Evolutionary conservation across 2,888 invertebrate species (phyloP).

Genomic region (Acanthosepion pharaonis): DNA sequence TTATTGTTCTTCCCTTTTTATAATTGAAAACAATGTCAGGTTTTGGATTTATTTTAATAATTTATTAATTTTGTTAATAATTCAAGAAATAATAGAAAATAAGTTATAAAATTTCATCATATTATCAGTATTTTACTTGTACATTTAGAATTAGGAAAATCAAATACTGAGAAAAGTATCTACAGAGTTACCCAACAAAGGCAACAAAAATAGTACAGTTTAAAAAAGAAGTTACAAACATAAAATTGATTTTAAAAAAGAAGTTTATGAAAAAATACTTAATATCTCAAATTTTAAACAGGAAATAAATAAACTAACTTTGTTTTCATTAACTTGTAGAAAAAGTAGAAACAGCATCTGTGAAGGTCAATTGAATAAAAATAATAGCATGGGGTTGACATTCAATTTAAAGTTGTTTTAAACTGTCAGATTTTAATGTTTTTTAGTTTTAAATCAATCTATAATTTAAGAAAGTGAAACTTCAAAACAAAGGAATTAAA

Average conservation of each 20-base stretch:
- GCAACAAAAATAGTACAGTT: too few relatives aligned
- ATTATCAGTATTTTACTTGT: too few relatives aligned
- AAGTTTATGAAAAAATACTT: background rate
- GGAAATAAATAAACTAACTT: background rate
- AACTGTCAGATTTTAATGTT: slow-evolving; percentile 87
- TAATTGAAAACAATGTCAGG: too few relatives aligned
- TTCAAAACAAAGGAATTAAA: slow-evolving; percentile 58
- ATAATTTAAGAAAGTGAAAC: slow-evolving; percentile 84
- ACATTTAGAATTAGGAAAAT: too few relatives aligned
- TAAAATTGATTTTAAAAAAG: background rate
- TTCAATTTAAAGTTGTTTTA: background rate
- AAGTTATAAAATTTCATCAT: too few relatives aligned
- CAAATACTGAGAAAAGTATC: too few relatives aligned
- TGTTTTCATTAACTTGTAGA: background rate
- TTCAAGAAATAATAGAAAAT: too few relatives aligned
- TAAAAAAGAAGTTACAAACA: too few relatives aligned
- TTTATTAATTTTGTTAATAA: too few relatives aligned
- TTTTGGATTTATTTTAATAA: too few relatives aligned
- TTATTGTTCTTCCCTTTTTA: too few relatives aligned
- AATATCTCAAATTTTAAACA: background rate
- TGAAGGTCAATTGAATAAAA: background rate
- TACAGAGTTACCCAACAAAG: too few relatives aligned
- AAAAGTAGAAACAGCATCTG: background rate
- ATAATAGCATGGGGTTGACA: background rate
- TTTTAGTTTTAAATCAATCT: slow-evolving; percentile 95